Conservation (phyloP, 2,888 invertebrate genomes). For the Athalia cordata region DNA sequence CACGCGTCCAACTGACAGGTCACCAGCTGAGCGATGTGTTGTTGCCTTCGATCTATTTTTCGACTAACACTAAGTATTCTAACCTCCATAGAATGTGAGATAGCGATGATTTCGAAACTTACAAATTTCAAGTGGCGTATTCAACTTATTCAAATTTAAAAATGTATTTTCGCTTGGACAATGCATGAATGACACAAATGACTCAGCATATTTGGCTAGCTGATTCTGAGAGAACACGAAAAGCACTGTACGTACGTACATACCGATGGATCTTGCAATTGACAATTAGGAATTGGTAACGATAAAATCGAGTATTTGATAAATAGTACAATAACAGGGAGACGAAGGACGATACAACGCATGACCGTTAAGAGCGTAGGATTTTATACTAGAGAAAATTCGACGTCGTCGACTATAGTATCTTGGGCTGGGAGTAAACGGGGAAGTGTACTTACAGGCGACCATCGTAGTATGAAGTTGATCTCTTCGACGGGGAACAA, state of each 20-base stretch:
- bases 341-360: not conserved
- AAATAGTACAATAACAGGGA: too few relatives aligned
- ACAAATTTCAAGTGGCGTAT: not conserved
- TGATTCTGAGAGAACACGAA: not conserved
- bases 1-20: slow-evolving; percentile 29
- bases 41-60: slow-evolving; percentile 28
- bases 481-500: slow-evolving; percentile 30
- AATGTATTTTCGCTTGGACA: not conserved
- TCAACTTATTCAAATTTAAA: not conserved
- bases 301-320: not conserved
- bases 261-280: not conserved
- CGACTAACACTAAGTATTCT: slow-evolving; percentile 8
- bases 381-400: too few relatives aligned
- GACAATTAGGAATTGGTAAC: not conserved
- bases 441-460: slow-evolving; percentile 45
- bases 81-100: slow-evolving; percentile 5
- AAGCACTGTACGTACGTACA: not conserved
- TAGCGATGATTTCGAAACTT: not conserved
- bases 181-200: not conserved
- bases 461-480: slow-evolving; percentile 38
- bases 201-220: slow-evolving; percentile 22
- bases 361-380: not conserved
- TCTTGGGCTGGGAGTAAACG: not conserved
- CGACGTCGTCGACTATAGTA: not conserved
- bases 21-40: slow-evolving; percentile 35